phyloP scores from a whole-genome alignment of 2,113 vertebrate genomes.

The Amazona vittata region DNA sequence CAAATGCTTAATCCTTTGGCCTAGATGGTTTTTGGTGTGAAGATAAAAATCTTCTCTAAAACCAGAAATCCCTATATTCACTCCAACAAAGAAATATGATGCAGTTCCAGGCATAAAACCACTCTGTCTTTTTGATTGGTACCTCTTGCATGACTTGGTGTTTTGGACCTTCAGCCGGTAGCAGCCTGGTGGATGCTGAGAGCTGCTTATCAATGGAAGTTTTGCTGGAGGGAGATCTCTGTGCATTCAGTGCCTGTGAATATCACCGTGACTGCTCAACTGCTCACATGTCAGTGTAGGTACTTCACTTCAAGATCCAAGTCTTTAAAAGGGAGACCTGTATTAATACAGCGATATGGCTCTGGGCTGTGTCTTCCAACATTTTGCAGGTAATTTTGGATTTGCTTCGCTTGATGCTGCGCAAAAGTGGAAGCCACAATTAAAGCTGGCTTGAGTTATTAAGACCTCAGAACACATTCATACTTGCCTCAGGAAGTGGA shows the following conservation, averaged over 20 bases:
- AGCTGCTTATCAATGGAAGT: neutral
- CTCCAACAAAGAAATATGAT: neutral
- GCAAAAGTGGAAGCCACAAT: neutral
- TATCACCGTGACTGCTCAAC: neutral
- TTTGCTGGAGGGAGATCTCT: neutral
- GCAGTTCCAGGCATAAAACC: neutral
- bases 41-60: neutral
- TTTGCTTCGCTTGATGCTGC: accelerated
- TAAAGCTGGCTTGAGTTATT: neutral
- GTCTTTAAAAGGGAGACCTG: neutral
- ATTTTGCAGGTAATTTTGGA: neutral
- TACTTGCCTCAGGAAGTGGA: neutral
- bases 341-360: neutral
- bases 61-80: neutral
- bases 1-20: neutral
- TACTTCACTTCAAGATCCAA: neutral
- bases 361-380: neutral
- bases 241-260: accelerated
- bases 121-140: accelerated
- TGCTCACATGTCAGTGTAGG: accelerated
- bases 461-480: neutral
- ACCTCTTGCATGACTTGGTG: accelerated
- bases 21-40: neutral
- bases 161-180: neutral
- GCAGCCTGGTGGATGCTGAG: neutral